Base-by-base conservation (phyloP, 2,888 invertebrate genomes). In the Leucoptera coffeella region DNA sequence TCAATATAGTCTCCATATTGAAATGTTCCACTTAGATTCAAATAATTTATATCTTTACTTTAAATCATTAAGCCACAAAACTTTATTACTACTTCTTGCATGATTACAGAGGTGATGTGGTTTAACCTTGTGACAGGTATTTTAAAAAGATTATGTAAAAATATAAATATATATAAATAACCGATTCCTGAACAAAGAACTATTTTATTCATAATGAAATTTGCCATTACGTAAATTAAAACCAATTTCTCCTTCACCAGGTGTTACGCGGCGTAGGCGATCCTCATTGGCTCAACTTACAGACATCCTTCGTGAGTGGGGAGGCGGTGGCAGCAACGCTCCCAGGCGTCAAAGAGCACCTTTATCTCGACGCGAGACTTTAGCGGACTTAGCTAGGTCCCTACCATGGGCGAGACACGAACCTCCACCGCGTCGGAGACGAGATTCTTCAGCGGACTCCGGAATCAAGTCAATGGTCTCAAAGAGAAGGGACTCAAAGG, bases 261-360 rank as follows among this genome's bases (percentile, higher is more conserved):
- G 80, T 29, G 67, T 74, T 30, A 77, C 80, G 28, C 77, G 86
- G 5, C 79, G 89, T 4, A 78, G 90, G 11, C 80, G 90, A 28
- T 88, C 88, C 35, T 90, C 90, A 2, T 59, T 92, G 32, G 91
- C 92, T 10, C 91, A 91, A 54, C 73, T 91, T 32, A 90, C 90
- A 31, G 92, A 92, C 53, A 85, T 92, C 30, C 56, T 92, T 24
- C 76, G 88, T 29, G 90, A 90, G 71, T 90, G 89, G 90, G 82
- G 90, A 34, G 80, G 80, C 29, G 74, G 78, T 31, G 74, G 55
- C 36, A 35, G 28, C 37, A 35, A 28, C 57, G 43, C 52, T n/a
- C 62, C 61, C 2, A 52, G 67, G 3, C 69, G 77, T 15, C 73
- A 74, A 33, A 61, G 76, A 26, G 79, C 82, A 4, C 83, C 82